Percentiles rank a stretch among this genome's conserved stretches.
phyloP scores from a whole-genome alignment of 2,113 vertebrate species.

The Gallinago undulata region DNA sequence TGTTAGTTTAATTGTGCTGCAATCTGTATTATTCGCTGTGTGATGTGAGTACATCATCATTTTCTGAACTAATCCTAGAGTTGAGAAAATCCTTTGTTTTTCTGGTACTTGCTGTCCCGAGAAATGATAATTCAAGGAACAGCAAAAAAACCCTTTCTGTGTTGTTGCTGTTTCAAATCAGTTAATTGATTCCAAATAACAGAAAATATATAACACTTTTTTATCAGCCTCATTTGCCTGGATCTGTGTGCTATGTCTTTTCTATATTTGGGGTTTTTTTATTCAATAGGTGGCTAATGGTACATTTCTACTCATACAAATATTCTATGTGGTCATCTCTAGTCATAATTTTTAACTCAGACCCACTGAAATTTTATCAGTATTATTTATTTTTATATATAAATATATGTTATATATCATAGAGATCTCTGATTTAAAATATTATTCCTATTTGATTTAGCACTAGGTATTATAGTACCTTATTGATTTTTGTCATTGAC shows the following conservation, averaged over 20 bases:
- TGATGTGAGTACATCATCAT: not conserved
- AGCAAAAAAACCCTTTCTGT: not conserved
- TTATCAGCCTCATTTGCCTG: not conserved
- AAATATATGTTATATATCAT: not conserved
- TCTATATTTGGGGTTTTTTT: rapidly evolving
- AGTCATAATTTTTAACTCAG: not conserved
- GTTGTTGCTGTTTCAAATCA: not conserved
- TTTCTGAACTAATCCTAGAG: not conserved
- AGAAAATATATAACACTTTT: not conserved
- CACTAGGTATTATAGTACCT: not conserved
- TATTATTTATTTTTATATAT: not conserved
- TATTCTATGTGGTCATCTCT: not conserved
- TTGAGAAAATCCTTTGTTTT: not conserved
- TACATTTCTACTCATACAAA: not conserved
- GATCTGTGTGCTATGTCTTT: not conserved
- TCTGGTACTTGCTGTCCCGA: not conserved
- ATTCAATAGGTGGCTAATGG: not conserved
- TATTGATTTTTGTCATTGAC: not conserved
- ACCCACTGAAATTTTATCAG: not conserved
- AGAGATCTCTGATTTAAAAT: not conserved
- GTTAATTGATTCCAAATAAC: not conserved
- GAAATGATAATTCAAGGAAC: not conserved
- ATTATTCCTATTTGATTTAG: not conserved
- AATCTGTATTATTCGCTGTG: not conserved
- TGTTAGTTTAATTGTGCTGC: not conserved